Evolutionary conservation across 2,113 vertebrate genomes (phyloP).

Genomic region (Indicator indicator): DNA sequence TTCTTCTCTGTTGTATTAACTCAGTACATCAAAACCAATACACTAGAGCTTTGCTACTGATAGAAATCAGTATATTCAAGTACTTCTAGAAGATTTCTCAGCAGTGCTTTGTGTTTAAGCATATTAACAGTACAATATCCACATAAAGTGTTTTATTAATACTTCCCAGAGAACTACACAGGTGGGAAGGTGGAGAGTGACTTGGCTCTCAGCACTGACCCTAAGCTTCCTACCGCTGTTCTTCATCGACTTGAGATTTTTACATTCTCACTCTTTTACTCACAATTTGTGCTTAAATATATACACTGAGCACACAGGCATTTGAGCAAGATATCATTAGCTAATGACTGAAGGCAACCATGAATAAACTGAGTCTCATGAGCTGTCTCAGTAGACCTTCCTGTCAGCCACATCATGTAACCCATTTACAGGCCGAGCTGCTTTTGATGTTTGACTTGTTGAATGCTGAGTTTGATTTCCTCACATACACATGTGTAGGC

Average conservation of each 20-base stretch:
- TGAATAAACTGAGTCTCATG: slow-evolving; percentile 23
- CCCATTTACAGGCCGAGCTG: slow-evolving; percentile 35
- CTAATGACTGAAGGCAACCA: slow-evolving; percentile 36
- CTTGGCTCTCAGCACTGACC: background rate
- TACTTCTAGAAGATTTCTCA: background rate
- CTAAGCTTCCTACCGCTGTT: background rate
- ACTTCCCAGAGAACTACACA: background rate
- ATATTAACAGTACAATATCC: background rate
- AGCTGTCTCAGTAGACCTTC: background rate
- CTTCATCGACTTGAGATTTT: background rate
- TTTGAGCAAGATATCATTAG: slow-evolving; percentile 55
- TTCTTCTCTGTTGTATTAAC: background rate
- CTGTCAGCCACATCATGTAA: background rate
- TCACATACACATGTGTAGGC: background rate
- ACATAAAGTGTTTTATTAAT: background rate
- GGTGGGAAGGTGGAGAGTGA: background rate
- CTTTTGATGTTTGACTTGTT: slow-evolving; percentile 43
- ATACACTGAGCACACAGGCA: slow-evolving; percentile 3
- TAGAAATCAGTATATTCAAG: background rate
- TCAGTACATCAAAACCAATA: background rate
- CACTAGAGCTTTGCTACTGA: background rate
- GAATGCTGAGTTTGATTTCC: slow-evolving; percentile 40
- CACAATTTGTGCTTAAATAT: slow-evolving; percentile 16
- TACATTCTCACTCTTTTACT: slow-evolving; percentile 19
- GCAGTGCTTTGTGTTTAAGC: background rate